Percentiles rank a stretch among this genome's conserved stretches.
These are phyloP conservation scores for Drosophila barbarae DNA, from an alignment of 2,888 invertebrate species.

Conservation along the genomic window DNA sequence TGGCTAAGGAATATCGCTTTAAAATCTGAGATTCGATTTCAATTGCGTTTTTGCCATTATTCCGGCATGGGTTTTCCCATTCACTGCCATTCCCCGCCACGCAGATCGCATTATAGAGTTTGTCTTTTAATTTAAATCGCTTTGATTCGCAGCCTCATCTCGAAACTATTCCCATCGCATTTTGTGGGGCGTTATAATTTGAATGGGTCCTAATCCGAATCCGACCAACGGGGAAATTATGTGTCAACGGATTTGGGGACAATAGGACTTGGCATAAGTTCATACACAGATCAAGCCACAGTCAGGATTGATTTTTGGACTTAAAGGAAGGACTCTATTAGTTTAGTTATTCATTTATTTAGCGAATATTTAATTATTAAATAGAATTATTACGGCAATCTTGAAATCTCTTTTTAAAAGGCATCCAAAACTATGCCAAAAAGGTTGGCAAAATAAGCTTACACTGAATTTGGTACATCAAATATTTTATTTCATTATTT, in stretches of 20 bases:
- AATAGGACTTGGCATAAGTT: not conserved
- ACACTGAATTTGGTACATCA: too few relatives aligned
- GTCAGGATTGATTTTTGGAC: not conserved
- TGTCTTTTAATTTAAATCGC: constrained; percentile 8
- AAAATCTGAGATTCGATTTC: constrained; percentile 4
- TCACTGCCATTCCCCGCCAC: constrained; percentile 8
- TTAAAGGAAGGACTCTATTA: not conserved
- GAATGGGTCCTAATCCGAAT: not conserved
- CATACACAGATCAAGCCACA: not conserved
- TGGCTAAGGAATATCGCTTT: constrained; percentile 14
- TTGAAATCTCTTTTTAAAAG: not conserved
- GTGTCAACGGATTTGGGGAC: not conserved
- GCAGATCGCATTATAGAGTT: constrained; percentile 7
- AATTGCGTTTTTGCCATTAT: constrained; percentile 10
- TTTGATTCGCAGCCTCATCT: constrained; percentile 3
- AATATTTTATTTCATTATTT: too few relatives aligned
- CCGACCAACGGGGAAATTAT: not conserved
- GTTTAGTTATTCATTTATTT: not conserved
- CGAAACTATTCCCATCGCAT: constrained; percentile 5
- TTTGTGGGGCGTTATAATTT: not conserved
- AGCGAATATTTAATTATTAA: not conserved
- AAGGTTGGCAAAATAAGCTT: too few relatives aligned
- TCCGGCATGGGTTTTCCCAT: constrained; percentile 8
- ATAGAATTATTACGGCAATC: not conserved
- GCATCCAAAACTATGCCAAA: not conserved